Percentiles rank a stretch among this genome's conserved stretches.
Evolutionary conservation across 2,113 vertebrate genomes (phyloP).

Genomic region (Rhinoderma darwinii): DNA sequence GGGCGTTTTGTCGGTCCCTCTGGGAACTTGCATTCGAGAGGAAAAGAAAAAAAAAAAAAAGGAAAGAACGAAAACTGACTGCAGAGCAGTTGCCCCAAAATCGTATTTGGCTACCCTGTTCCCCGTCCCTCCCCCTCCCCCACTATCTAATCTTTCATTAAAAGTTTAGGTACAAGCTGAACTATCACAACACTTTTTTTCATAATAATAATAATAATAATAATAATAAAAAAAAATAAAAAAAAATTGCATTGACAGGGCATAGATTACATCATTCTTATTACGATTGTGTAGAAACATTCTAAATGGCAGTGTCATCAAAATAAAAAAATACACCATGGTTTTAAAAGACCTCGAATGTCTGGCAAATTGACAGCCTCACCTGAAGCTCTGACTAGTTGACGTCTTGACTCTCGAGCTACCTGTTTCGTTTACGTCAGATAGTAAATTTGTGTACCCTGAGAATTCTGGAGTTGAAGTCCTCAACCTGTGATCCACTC

Average conservation of each 20-base stretch:
- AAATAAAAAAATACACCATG: slow-evolving; percentile 85
- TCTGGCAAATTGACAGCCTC: slow-evolving; percentile 82
- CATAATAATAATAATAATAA: slow-evolving; percentile 63
- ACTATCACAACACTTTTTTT: slow-evolving; percentile 83
- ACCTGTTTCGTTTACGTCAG: slow-evolving; percentile 96
- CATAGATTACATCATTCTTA: slow-evolving; percentile 96
- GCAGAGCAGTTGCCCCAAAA: slow-evolving; percentile 27
- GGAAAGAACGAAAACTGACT: neutral
- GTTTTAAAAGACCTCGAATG: slow-evolving; percentile 71
- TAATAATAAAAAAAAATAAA: slow-evolving; percentile 90
- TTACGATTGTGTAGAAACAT: slow-evolving; percentile 95
- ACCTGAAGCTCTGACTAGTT: slow-evolving; percentile 99
- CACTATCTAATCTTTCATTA: slow-evolving; percentile 80
- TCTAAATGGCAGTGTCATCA: slow-evolving; percentile 97
- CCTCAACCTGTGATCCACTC: slow-evolving; percentile 95
- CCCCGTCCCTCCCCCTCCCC: slow-evolving; percentile 68
- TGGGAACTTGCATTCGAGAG: neutral
- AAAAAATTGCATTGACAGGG: slow-evolving; percentile 97
- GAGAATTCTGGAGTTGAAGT: slow-evolving; percentile 99
- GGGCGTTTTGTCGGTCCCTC: slow-evolving; percentile 5
- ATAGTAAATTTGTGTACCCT: slow-evolving; percentile 99
- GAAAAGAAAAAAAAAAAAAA: neutral
- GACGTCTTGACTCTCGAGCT: slow-evolving; percentile 98
- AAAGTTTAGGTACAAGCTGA: slow-evolving; percentile 91
- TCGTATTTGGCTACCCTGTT: slow-evolving; percentile 40